These are phyloP conservation scores for Ericerus pela DNA, from an alignment of 1,140 invertebrate species.

Conservation along the genomic window DNA sequence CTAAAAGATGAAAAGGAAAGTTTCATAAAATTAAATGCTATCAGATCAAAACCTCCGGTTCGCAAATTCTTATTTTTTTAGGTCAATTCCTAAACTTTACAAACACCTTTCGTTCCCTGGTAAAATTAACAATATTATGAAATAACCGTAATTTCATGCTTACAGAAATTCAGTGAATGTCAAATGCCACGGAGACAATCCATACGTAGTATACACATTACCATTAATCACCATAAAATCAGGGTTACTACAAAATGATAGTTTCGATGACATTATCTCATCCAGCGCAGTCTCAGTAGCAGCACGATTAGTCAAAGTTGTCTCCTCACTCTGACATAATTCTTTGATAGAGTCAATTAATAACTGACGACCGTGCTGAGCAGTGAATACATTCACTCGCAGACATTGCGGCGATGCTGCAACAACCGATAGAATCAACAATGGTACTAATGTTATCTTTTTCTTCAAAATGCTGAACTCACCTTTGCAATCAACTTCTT, in stretches of 20 bases:
- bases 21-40: too few relatives aligned
- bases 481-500: conserved; percentile 28
- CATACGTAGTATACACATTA: conserved; percentile 38
- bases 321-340: conserved; percentile 31
- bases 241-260: conserved; percentile 27
- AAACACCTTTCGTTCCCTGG: too few relatives aligned
- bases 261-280: conserved; percentile 28
- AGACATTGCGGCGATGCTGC: conserved; percentile 32
- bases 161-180: conserved; percentile 50
- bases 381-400: conserved; percentile 34
- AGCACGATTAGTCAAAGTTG: conserved; percentile 34
- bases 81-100: too few relatives aligned
- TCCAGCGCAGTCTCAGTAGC: conserved; percentile 36
- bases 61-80: too few relatives aligned
- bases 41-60: too few relatives aligned
- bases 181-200: conserved; percentile 54
- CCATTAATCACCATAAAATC: conserved; percentile 48
- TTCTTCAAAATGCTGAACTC: conserved; percentile 20
- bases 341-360: conserved; percentile 32
- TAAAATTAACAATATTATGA: neutral
- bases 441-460: neutral
- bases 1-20: too few relatives aligned
- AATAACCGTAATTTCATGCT: conserved; percentile 18
- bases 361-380: conserved; percentile 38
- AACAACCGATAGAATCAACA: conserved; percentile 31